Base-by-base conservation (phyloP, 2,888 invertebrate species). In the Sthenelais limicola region DNA sequence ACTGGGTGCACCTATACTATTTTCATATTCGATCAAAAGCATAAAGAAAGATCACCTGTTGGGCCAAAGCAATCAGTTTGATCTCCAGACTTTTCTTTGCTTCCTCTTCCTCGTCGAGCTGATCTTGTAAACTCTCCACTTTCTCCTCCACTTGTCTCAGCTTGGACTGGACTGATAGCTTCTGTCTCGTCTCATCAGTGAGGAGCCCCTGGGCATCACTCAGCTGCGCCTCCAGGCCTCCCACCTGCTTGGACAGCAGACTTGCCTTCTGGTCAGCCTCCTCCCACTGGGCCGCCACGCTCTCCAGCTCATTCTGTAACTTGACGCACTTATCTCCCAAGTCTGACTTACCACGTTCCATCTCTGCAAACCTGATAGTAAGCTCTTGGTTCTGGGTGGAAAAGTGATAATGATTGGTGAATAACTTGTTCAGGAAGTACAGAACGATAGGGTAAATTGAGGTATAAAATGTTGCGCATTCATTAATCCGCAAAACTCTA, bases 151-250 rank as follows among this genome's bases (percentile, higher is more conserved):
- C 89, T 82, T 95, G 94, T 66, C 98, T 92, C 74, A 98, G 89
- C 84, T 94, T 93, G 15, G 96, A 81, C 78, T 86, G 85, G 12
- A 83, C 75, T 0, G 94, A 92, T 73, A 99, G 89, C 88, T 99
- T 99, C 88, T 95, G 95, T 73, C 95, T 92, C 0, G 98, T 98
- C 89, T 99, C 99, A 84, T 98, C 98, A 86, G 97, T 96, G 3
- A 97, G 90, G 35, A 94, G 90, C 48, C 92, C 88, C 86, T 96
- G 96, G 0, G 94, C 91, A 89, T 98, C 98, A 0, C 92, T 90
- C 73, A 98, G 92, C 87, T 97, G 97, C 15, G 94, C 92, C 84
- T 95, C 95, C 82, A 93, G 91, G 18, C 93, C 92, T 77, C 92
- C 92, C 76, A 94, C 92, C 74, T 93, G 94, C 89, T 98, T 97